Evolutionary conservation across 2,888 invertebrate species (phyloP).

Genomic region (Cosmorhoe ocellata): DNA sequence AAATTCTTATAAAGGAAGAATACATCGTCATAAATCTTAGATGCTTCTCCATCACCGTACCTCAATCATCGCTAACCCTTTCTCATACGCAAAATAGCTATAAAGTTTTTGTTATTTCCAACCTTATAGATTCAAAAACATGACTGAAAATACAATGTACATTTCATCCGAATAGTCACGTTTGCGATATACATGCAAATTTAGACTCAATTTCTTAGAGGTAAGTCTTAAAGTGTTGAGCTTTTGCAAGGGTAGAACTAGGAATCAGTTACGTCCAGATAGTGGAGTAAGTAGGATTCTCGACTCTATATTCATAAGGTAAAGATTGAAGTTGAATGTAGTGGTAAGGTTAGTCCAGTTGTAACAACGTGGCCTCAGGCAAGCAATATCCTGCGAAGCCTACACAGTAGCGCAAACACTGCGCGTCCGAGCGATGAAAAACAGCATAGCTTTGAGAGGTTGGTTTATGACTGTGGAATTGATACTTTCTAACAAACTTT

Average conservation of each 20-base stretch:
- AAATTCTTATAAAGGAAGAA: slow-evolving; percentile 2
- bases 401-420: slow-evolving; percentile 25
- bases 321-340: slow-evolving; percentile 4
- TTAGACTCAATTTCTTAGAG: neutral
- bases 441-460: slow-evolving; percentile 24
- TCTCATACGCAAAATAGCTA: slow-evolving; percentile 8
- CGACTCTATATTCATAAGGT: neutral
- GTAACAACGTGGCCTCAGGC: slow-evolving; percentile 22
- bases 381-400: slow-evolving; percentile 28
- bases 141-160: slow-evolving; percentile 2
- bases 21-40: slow-evolving; percentile 5
- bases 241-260: neutral
- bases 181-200: neutral
- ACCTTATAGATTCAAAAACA: slow-evolving; percentile 2
- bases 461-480: slow-evolving; percentile 12
- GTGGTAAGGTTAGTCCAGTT: slow-evolving; percentile 15
- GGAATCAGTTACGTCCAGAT: neutral
- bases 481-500: slow-evolving; percentile 2
- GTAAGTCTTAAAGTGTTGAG: slow-evolving; percentile 1
- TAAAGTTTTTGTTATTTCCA: neutral
- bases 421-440: slow-evolving; percentile 35
- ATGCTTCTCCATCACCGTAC: slow-evolving; percentile 11
- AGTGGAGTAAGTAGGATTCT: neutral
- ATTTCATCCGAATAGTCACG: neutral
- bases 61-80: slow-evolving; percentile 17